phyloP scores from a whole-genome alignment of 2,888 invertebrate genomes.

The Ischnus inquisitorius region DNA sequence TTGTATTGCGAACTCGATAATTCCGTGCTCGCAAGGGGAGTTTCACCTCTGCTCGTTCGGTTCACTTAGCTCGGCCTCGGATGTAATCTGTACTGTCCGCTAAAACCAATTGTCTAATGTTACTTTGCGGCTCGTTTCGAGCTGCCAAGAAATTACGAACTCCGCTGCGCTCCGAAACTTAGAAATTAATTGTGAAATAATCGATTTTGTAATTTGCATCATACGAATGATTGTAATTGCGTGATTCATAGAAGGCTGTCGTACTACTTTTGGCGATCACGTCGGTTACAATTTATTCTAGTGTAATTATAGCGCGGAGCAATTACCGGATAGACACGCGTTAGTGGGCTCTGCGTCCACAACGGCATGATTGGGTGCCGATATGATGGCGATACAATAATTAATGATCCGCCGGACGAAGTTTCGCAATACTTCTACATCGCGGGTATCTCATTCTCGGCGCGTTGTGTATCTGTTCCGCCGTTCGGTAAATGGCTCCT shows the following conservation, averaged over 20 bases:
- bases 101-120: constrained; percentile 8
- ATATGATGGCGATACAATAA: constrained; percentile 39
- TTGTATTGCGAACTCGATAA: constrained; percentile 33
- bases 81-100: constrained; percentile 8
- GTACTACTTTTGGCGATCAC: constrained; percentile 17
- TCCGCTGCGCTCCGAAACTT: not conserved
- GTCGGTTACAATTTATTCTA: constrained; percentile 32
- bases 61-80: constrained; percentile 35
- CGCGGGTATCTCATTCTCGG: not conserved
- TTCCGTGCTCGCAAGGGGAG: not conserved
- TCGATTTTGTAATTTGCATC: not conserved
- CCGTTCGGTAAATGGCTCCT: constrained; percentile 4
- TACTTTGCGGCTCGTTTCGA: constrained; percentile 1
- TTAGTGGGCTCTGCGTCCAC: not conserved
- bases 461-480: not conserved
- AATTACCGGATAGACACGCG: constrained; percentile 25
- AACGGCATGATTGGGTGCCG: not conserved
- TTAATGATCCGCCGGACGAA: constrained; percentile 38
- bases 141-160: not conserved
- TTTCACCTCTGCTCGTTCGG: constrained; percentile 28
- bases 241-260: not conserved
- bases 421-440: constrained; percentile 31
- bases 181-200: constrained; percentile 12
- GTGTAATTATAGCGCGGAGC: constrained; percentile 46
- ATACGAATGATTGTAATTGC: not conserved